Percentiles rank a stretch among this genome's conserved stretches.
Evolutionary conservation across 1,140 invertebrate genomes (phyloP).

Genomic region (Eubasilissa regina): DNA sequence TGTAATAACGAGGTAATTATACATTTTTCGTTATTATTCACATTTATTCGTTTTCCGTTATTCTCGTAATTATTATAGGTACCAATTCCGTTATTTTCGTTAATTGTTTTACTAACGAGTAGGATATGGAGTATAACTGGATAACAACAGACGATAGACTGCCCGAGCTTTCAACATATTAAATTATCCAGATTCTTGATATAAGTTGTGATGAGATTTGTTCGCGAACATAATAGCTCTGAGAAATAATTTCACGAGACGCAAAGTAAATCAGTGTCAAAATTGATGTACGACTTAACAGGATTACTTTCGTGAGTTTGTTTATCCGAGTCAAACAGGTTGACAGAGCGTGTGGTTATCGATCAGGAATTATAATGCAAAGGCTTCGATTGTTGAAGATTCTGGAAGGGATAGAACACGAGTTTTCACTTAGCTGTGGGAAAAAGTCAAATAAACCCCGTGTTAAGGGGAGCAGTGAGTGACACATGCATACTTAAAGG

Average conservation of each 20-base stretch:
- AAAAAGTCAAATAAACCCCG: conserved; percentile 45
- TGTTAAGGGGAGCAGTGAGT: neutral
- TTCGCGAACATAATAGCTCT: conserved; percentile 43
- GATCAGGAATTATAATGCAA: conserved; percentile 57
- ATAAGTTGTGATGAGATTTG: conserved; percentile 30
- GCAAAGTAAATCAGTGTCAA: conserved; percentile 58
- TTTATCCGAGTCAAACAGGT: conserved; percentile 48
- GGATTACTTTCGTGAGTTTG: conserved; percentile 45
- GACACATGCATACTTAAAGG: neutral
- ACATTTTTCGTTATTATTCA: no score
- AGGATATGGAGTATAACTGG: no score
- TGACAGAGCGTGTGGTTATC: conserved; percentile 50
- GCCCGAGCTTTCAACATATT: no score
- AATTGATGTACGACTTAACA: conserved; percentile 50
- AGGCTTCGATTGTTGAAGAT: conserved; percentile 39
- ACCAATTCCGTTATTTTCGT: no score
- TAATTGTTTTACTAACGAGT: no score
- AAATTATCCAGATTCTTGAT: neutral
- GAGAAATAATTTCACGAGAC: conserved; percentile 58
- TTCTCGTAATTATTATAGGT: no score
- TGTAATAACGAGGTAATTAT: no score
- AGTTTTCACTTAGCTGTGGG: conserved; percentile 55
- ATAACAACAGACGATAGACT: no score
- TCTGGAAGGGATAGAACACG: conserved; percentile 48
- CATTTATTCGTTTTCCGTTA: no score